Evolutionary conservation across 2,888 invertebrate species (phyloP), one percentile per base, ranked within the genome.

Genomic region (Acanthacorydalis orientalis): DNA sequence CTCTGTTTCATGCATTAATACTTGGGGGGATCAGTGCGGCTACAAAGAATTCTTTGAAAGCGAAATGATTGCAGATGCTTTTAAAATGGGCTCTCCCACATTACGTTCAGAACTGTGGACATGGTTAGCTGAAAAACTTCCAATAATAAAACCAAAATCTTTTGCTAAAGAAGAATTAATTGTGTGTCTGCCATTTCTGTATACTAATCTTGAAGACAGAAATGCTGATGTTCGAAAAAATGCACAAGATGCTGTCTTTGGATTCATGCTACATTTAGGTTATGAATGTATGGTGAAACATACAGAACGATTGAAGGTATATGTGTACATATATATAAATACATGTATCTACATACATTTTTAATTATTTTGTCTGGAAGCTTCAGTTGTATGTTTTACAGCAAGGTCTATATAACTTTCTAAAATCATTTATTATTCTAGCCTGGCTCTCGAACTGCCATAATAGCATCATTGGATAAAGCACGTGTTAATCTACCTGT

Each of bases 241-340:
- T 57, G 83, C 92, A 1, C 82, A 83, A 47, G 93, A 93, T 60
- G 87, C 90, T 39, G 80, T 93, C 35, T 67, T 92, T 40, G 92
- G 92, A 3, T 78, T 91, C 56, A 95, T 95, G 93, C 78, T 92
- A 52, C 93, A 93, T 61, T 69, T 90, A 7, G 88, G 93, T 1
- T 92, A 82, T 57, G 86, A 86, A 45, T 57, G 72, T 9, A 85
- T 90, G 83, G 68, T 73, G 48, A 80, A 81, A 53, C 81, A 80
- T 51, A 72, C 82, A 1, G 81, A 83, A 51, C 88, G 86, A 61
- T 63, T 89, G 6, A 88, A 89, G 76, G 83, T 83, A 59, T 48
- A 51, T 37, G 7, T 11, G 37, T 23, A 3, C 39, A 16, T 39
- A 3, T 33, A 8, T 33, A 34, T 23, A n/a, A 14, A 14, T 11